Base-by-base conservation (phyloP, 2,113 vertebrate genomes). In the Leucopsar rothschildi region DNA sequence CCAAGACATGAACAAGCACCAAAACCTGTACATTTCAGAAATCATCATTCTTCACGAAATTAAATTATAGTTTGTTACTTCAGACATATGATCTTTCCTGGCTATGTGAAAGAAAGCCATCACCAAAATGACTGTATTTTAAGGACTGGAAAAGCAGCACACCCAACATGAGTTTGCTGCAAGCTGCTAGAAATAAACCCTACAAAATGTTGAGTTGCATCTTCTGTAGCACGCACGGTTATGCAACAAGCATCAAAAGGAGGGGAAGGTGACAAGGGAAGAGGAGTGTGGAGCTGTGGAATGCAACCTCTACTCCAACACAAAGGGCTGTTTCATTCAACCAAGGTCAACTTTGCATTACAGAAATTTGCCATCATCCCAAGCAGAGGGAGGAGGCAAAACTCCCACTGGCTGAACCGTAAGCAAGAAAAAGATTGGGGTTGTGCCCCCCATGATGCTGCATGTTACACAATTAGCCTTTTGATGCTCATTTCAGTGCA, bases 141-240 rank as follows among this genome's bases (percentile, higher is more conserved):
- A 65, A 35, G 12, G 29, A 22, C 47, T 72, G 8, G 55, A 50
- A 75, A 81, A 88, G 27, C 21, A 83, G 44, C 5, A 17, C 23
- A 35, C 8, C 4, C 5, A 14, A 37, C 10, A 7, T 3, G 10
- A 61, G 5, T 45, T 70, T 89, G 44, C 63, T 80, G n/a, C n/a
- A 83, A 63, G 47, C 14, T 82, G 9, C 33, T 63, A 17, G 63
- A 92, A 66, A 31, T 15, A 78, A 88, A 66, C 22, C 23, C 60
- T 40, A 29, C 18, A 33, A 55, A 90, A 50, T 3, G 10, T 18
- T 23, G 50, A 64, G 15, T 1, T 80, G 25, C 15, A 45, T 50
- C 45, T 76, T 72, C n/a, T 61, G 24, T 44, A 22, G 50, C 11
- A 52, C 29, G 17, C 6, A 2, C 0, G 0, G 17, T 22, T 50